Evolutionary conservation across 2,888 invertebrate species (phyloP), one percentile per base, ranked within the genome.

Genomic region (Hypercompe scribonia): DNA sequence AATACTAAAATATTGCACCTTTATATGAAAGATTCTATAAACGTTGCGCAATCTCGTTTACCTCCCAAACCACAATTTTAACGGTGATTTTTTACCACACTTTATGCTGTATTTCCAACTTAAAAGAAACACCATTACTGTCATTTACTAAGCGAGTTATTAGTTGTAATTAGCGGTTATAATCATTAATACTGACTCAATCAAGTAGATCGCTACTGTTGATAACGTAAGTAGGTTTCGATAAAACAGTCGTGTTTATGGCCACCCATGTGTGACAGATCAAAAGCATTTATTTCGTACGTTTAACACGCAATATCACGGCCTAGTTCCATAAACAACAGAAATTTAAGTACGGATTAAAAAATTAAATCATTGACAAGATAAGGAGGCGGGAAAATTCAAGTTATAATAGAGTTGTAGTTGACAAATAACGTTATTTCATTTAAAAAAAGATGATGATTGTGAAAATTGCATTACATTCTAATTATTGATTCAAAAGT

Each of bases 91-190:
- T 33, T 65, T 34, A 64, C 11, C 34, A 24, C 11, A 65, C 18
- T 33, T 64, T 2, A 64, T 64, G 24, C 18, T 33, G 65, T 21
- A 61, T 58, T 73, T 21, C 68, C 42, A 77, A 71, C 74, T 66
- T 65, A 76, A 54, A n/a, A 50, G 24, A 11, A 75, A 72, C 72
- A 79, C 66, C 64, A 76, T 74, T 84, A 39, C 31, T 64, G 65
- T 79, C 72, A 77, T 75, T 61, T 74, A 75, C 65, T 84, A 81
- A 84, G 73, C 74, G 84, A 82, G 82, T 84, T 84, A 84, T 84
- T 84, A 84, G 76, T 72, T 18, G 36, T 84, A 84, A 84, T 84
- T 82, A 72, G 75, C 76, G 73, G 68, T 78, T 82, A 78, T 78
- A 77, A 77, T 64, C 75, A 73, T 63, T 77, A 81, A 82, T 79